Base-by-base conservation (phyloP, 2,888 invertebrate species). In the Lasioglossum lativentre region DNA sequence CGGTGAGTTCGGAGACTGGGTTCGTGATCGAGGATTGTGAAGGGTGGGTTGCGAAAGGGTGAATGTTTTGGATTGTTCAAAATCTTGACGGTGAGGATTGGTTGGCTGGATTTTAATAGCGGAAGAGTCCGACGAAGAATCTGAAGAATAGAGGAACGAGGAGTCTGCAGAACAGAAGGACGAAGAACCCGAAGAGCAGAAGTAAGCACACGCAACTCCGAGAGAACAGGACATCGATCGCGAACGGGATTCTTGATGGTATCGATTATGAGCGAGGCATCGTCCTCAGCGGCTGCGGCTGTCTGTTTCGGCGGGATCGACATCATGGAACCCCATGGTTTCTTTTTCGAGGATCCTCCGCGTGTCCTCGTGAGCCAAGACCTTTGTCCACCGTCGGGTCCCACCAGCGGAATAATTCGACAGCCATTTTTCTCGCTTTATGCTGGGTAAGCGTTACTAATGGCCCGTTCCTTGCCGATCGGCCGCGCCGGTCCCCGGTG, bases 371-470 rank as follows among this genome's bases (percentile, higher is more conserved):
- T 75, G 82, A 85, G 81, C 75, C 66, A 82, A 86, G 81, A 92
- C 79, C 88, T 91, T 92, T 90, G 90, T 92, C 86, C 90, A 82
- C 81, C 82, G 77, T 83, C 84, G 14, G 88, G 85, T 88, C 80
- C 85, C 88, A 91, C 93, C 91, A 87, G 84, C 82, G 88, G 92
- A 92, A 93, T 92, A 93, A 92, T 92, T 92, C 91, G 90, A 93
- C 91, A 87, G 89, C 91, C 91, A 93, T 93, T 93, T 93, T 91
- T 93, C 93, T 93, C 92, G 92, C 92, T 92, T 93, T 93, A 93
- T 93, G 85, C 90, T 87, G 90, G 92, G 91, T 93, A 93, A 93
- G 93, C 93, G 92, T 93, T 93, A 93, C 93, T 93, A 93, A 93
- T 93, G 92, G 92, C 83, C 70, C 81, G 85, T 83, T 71, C 81